These are phyloP conservation scores for Dryocosmus kuriphilus DNA, from an alignment of 2,888 invertebrate genomes.

Conservation along the genomic window DNA sequence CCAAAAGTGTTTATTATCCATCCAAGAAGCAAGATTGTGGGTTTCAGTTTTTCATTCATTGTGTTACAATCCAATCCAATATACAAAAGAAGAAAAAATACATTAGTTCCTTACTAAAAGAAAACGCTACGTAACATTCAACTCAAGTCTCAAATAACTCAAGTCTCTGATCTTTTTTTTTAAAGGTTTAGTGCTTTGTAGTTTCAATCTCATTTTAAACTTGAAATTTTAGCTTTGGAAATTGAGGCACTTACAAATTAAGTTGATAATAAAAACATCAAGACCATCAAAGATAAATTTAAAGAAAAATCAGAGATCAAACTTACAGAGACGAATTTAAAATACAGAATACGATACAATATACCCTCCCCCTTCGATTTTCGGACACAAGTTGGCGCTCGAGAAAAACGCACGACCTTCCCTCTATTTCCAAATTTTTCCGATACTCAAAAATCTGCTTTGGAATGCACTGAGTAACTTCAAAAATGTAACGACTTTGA, in stretches of 20 bases:
- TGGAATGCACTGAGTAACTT: not conserved
- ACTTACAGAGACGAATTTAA: conserved; percentile 20
- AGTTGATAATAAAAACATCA: too few species aligned
- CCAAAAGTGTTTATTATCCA: conserved; percentile 76
- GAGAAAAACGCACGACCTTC: conserved; percentile 1
- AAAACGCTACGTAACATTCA: conserved; percentile 22
- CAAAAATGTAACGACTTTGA: not conserved
- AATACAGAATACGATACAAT: conserved; percentile 29
- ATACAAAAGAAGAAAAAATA: conserved; percentile 78
- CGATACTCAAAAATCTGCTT: not conserved
- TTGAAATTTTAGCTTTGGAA: too few species aligned
- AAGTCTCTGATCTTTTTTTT: not conserved
- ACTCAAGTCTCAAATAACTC: conserved; percentile 11
- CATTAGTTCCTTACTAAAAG: conserved; percentile 70
- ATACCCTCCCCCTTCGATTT: not conserved
- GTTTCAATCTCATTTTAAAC: too few species aligned
- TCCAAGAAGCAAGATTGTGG: conserved; percentile 78
- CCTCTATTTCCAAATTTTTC: not conserved
- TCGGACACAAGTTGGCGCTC: not conserved
- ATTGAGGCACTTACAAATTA: too few species aligned
- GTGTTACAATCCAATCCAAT: conserved; percentile 78
- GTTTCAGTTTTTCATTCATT: conserved; percentile 78
- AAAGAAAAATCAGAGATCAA: not conserved
- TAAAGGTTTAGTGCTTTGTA: too few species aligned
- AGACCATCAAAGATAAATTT: not conserved